Evolutionary conservation across 2,888 invertebrate genomes (phyloP), one percentile per base, ranked within the genome.

Genomic region (Cosmia trapezina): DNA sequence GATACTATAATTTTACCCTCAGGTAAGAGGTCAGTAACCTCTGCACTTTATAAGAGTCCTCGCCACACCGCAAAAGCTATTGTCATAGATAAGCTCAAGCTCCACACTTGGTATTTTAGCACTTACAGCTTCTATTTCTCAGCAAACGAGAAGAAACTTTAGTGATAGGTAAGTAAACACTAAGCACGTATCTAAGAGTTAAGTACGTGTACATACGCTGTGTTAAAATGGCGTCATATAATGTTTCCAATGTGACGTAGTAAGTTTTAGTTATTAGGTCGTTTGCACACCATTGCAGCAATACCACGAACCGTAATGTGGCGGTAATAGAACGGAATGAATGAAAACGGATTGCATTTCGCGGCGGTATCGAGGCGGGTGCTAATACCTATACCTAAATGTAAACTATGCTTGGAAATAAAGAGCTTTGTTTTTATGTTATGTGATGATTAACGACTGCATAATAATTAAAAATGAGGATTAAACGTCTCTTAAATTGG

Each of bases 131-230:
- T 14, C 59, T 67, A 70, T 76, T 72, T 76, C 73, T 68, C 33
- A 28, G 61, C 14, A 70, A 73, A 83, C 62, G 49, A 65, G 81
- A 74, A 74, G 66, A 76, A 84, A 74, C 81, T 83, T 72, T 4
- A 60, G 56, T 60, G 37, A 63, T 72, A 83, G 28, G 28, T 28
- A 28, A 45, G 64, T 67, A 68, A 73, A 83, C 45, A 12, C 49
- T 41, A 66, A 54, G 59, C 64, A 80, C 71, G 59, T 69, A 76
- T 49, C 9, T 71, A 47, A 57, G 41, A 41, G n/a, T 61, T 71
- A 61, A 70, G 54, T 63, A 67, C 22, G 37, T 28, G 64, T 60
- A 70, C 53, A 64, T 65, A 65, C 33, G 1, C 33, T 17, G 14
- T 37, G 47, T 69, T 45, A 56, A 75, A 80, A 45, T 56, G 11